Conservation (phyloP, 2,888 invertebrate genomes). For the Fissipunctia ypsillon region DNA sequence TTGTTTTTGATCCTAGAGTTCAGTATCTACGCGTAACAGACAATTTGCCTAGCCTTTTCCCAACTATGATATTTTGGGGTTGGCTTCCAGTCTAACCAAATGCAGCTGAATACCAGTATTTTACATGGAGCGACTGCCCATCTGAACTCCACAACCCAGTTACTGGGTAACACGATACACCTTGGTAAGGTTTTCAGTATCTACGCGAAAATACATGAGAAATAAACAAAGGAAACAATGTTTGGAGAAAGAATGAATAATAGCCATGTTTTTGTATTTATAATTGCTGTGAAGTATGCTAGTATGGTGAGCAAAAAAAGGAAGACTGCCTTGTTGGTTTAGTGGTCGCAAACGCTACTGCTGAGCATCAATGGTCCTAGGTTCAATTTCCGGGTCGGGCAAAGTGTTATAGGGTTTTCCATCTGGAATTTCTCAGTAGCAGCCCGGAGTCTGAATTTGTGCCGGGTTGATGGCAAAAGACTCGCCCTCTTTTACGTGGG, state of each 20-base stretch:
- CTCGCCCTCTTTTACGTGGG: too few relatives aligned
- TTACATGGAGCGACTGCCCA: neutral
- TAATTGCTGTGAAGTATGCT: neutral
- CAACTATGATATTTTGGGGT: neutral
- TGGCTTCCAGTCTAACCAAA: neutral
- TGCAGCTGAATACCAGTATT: neutral
- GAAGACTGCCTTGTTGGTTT: neutral
- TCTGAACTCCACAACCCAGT: neutral
- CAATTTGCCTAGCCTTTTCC: neutral
- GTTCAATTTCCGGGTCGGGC: too few relatives aligned
- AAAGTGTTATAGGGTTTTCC: too few relatives aligned
- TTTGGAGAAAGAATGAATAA: neutral
- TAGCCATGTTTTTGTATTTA: constrained; percentile 8
- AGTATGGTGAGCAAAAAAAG: neutral
- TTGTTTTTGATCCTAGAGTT: constrained; percentile 9
- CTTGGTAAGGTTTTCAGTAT: neutral
- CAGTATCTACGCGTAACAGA: neutral
- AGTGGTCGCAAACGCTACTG: neutral
- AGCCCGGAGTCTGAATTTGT: too few relatives aligned
- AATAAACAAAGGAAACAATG: neutral
- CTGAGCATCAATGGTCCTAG: too few relatives aligned
- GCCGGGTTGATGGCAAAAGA: too few relatives aligned
- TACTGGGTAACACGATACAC: neutral
- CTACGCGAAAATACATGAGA: neutral
- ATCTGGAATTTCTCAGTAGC: too few relatives aligned